Conservation (phyloP, 2,113 vertebrate species). For the Madoqua kirkii region DNA sequence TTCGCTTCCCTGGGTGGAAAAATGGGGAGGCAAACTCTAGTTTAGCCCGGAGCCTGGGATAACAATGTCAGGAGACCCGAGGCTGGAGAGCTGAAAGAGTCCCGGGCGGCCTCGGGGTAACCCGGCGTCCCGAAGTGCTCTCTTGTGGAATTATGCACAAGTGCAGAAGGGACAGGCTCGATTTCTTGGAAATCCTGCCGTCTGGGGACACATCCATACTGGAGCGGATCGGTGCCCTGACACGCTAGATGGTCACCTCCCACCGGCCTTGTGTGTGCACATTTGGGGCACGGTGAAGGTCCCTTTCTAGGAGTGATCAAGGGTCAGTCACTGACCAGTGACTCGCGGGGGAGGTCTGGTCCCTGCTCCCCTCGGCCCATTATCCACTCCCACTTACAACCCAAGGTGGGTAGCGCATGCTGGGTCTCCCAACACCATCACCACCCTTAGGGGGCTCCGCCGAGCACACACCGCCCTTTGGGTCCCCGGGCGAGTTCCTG, state of each 20-base stretch:
- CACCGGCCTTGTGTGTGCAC: background rate
- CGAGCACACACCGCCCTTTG: background rate
- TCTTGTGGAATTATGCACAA: background rate
- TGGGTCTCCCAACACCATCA: background rate
- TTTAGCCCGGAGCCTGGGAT: background rate
- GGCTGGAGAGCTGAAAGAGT: background rate
- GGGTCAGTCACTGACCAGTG: background rate
- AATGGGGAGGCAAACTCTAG: background rate
- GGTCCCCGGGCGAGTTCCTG: background rate
- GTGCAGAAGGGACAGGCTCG: background rate
- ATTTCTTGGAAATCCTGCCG: constrained; percentile 53
- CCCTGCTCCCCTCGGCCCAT: background rate
- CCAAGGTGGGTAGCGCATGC: background rate
- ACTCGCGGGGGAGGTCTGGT: background rate
- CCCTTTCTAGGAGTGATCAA: background rate
- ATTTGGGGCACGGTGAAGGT: background rate
- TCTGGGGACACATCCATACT: background rate
- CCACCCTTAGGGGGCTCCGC: background rate
- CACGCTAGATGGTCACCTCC: background rate
- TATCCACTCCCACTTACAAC: background rate
- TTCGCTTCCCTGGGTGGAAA: background rate
- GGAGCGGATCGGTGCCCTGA: background rate
- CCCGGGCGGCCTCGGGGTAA: background rate
- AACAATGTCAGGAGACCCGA: background rate
- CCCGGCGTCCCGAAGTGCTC: background rate